Conservation (phyloP, 2,113 vertebrate species). For the Toxotes chatareus region DNA sequence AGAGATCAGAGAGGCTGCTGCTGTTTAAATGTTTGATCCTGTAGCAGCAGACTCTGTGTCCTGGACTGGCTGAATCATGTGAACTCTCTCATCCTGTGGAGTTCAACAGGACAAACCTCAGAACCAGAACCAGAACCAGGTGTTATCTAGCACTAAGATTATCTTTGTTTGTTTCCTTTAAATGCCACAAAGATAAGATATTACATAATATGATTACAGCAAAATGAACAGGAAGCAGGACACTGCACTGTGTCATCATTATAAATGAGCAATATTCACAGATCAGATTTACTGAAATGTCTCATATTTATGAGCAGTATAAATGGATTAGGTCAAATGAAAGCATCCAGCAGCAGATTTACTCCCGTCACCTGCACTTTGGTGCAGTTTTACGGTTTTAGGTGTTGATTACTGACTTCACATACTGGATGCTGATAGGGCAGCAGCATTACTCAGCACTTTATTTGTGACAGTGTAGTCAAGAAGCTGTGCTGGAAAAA, state of each 20-base stretch:
- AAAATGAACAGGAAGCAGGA: not conserved
- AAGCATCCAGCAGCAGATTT: conserved; percentile 12
- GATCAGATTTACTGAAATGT: not conserved
- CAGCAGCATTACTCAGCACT: conserved; percentile 53
- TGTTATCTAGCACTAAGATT: not conserved
- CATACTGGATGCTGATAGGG: conserved; percentile 4
- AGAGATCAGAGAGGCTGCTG: conserved; percentile 61
- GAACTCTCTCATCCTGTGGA: not conserved
- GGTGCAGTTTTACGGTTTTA: conserved; percentile 4
- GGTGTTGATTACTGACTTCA: conserved; percentile 20
- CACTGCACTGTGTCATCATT: not conserved
- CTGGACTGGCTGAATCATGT: conserved; percentile 12
- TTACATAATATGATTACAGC: not conserved
- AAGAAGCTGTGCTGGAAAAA: not conserved
- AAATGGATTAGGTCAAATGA: not conserved
- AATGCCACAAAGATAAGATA: not conserved
- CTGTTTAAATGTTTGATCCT: conserved; percentile 57
- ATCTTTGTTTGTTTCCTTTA: not conserved
- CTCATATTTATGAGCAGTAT: not conserved
- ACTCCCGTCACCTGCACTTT: not conserved
- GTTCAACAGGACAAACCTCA: not conserved
- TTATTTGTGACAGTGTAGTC: not conserved
- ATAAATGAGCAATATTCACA: not conserved
- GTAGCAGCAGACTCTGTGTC: conserved; percentile 17
- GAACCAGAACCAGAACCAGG: not conserved